These are phyloP conservation scores for Lucilia cuprina DNA, from an alignment of 1,140 invertebrate species.

Conservation along the genomic window DNA sequence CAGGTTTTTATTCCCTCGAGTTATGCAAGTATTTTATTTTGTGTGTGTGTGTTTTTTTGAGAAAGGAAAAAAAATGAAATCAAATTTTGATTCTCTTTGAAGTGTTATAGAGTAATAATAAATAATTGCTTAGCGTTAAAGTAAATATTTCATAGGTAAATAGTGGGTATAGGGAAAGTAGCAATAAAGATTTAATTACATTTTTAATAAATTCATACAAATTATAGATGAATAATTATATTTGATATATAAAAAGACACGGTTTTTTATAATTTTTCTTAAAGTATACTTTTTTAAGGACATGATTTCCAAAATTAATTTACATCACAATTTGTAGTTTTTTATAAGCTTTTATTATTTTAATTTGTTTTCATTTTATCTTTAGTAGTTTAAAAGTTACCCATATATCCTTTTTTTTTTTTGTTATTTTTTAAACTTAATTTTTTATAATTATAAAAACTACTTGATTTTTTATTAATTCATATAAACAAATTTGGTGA, in stretches of 20 bases:
- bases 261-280: not conserved
- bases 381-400: not conserved
- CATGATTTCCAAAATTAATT: not conserved
- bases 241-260: too few species aligned
- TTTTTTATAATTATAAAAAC: too few species aligned
- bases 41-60: too few species aligned
- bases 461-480: too few species aligned
- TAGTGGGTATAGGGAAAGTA: not conserved
- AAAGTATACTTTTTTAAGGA: not conserved
- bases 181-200: not conserved
- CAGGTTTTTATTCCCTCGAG: not conserved
- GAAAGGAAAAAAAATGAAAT: not conserved
- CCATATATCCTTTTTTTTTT: conserved; percentile 3
- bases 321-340: not conserved
- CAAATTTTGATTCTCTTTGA: not conserved
- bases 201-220: not conserved
- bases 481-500: too few species aligned
- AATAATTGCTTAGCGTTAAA: not conserved
- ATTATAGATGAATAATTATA: not conserved
- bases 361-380: not conserved
- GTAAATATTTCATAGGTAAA: not conserved
- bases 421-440: not conserved
- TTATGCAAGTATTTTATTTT: not conserved
- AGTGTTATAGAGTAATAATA: not conserved
- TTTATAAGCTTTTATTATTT: too few species aligned